Evolutionary conservation across 1,140 invertebrate genomes (phyloP).

Genomic region (Apis cerana): DNA sequence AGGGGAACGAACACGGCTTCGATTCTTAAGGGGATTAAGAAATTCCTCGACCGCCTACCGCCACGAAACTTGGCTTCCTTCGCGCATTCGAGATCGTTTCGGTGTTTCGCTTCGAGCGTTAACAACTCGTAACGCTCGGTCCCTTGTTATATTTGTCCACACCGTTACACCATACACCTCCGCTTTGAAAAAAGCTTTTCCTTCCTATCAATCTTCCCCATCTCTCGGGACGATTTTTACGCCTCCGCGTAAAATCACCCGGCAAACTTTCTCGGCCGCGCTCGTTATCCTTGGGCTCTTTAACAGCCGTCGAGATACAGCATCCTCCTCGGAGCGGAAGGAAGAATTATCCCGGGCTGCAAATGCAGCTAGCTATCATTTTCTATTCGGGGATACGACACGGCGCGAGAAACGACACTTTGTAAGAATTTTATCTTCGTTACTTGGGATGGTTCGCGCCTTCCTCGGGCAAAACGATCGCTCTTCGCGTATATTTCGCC

Average conservation of each 20-base stretch:
- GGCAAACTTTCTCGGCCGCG: not conserved
- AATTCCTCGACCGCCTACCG: not conserved
- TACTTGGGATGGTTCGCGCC: not conserved
- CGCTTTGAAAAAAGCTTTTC: not conserved
- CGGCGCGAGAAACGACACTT: not conserved
- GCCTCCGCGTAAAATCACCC: not conserved
- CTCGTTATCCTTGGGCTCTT: not conserved
- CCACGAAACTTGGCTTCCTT: not conserved
- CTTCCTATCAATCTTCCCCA: not conserved
- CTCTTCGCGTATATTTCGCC: not conserved
- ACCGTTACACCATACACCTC: not conserved
- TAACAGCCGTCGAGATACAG: not conserved
- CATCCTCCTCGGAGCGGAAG: not conserved
- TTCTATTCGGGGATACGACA: not conserved
- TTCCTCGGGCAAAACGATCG: not conserved
- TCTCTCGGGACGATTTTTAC: not conserved
- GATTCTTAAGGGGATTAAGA: too few species aligned
- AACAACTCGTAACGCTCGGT: not conserved
- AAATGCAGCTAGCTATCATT: slow-evolving; percentile 1
- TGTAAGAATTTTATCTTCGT: slow-evolving; percentile 1
- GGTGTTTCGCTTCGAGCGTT: slow-evolving; percentile 23
- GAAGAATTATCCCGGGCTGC: not conserved
- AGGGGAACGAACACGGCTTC: too few species aligned
- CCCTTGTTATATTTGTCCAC: too few species aligned
- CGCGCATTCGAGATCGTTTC: slow-evolving; percentile 10